Evolutionary conservation across 2,113 vertebrate genomes (phyloP).

Genomic region (Urocolius indicus): DNA sequence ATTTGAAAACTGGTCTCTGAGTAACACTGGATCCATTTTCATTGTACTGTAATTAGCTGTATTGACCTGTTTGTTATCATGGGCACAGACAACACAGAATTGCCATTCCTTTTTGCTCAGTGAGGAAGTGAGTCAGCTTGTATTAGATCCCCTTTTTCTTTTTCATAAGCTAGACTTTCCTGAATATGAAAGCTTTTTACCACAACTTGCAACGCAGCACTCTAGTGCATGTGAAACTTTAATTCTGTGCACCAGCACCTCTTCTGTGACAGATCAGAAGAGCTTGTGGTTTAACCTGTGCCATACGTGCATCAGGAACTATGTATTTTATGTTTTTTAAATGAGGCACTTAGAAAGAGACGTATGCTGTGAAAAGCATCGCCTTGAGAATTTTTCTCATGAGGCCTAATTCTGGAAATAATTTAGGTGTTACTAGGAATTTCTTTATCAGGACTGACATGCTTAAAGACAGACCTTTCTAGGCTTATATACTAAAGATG

Average conservation of each 20-base stretch:
- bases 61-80: not conserved
- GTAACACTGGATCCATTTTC: not conserved
- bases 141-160: conserved; percentile 70
- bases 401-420: not conserved
- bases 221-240: not conserved
- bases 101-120: not conserved
- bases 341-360: not conserved
- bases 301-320: not conserved
- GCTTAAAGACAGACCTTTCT: not conserved
- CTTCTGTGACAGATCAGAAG: not conserved
- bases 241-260: not conserved
- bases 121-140: conserved; percentile 62
- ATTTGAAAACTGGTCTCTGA: not conserved
- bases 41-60: not conserved
- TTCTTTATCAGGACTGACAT: not conserved
- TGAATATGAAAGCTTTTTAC: conserved; percentile 61
- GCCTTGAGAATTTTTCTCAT: not conserved
- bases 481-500: not conserved
- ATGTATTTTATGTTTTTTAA: not conserved
- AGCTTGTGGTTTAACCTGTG: conserved; percentile 5
- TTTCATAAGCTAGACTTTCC: conserved; percentile 62
- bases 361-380: not conserved
- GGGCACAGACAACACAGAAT: not conserved
- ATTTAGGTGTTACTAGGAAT: not conserved
- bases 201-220: conserved; percentile 41